Evolutionary conservation across 2,113 vertebrate species (phyloP).

Genomic region (Charina bottae): DNA sequence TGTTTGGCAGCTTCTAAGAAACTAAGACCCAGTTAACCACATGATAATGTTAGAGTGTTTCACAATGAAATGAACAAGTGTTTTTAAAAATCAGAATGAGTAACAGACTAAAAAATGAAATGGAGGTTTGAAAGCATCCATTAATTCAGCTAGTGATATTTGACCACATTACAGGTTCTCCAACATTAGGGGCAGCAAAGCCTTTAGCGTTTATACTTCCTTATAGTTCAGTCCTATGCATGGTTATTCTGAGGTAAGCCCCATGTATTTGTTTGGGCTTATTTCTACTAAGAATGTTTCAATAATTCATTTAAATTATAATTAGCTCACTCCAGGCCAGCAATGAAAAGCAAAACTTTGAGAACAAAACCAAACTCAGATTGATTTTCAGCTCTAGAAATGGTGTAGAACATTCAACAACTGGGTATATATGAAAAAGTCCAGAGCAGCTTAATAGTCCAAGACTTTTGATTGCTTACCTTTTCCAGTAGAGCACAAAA

Average conservation of each 20-base stretch:
- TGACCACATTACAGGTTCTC: neutral
- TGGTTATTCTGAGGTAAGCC: neutral
- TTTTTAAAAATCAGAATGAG: neutral
- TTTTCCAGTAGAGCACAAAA: neutral
- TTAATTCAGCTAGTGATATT: neutral
- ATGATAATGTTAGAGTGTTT: neutral
- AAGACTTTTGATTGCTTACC: constrained; percentile 4
- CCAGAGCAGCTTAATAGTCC: neutral
- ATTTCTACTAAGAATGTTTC: neutral
- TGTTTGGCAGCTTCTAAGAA: neutral
- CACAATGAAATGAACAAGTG: neutral
- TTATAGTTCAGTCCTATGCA: neutral
- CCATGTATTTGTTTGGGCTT: neutral
- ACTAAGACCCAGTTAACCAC: neutral
- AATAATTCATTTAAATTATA: neutral
- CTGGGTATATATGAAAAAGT: neutral
- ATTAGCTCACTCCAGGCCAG: neutral
- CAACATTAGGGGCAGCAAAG: neutral
- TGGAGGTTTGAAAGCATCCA: neutral
- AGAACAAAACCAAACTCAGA: neutral
- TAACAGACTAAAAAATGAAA: neutral
- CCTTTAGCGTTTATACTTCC: neutral
- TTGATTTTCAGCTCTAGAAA: neutral
- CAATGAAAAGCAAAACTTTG: neutral
- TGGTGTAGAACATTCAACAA: neutral